Evolutionary conservation across 2,113 vertebrate species (phyloP).

Genomic region (Corvus cornix): DNA sequence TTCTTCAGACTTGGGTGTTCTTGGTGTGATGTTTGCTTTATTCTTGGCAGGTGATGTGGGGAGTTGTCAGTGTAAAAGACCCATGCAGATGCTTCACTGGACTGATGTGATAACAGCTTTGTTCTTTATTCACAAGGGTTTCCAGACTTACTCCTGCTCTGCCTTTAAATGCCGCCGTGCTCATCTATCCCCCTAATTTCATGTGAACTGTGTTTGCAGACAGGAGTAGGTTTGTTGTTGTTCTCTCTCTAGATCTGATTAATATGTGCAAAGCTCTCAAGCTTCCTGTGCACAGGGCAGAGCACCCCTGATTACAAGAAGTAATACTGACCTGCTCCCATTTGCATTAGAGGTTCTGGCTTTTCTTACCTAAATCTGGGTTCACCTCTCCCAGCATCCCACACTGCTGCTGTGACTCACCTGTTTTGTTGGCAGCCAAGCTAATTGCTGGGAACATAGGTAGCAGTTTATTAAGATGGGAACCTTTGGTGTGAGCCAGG

Average conservation of each 20-base stretch:
- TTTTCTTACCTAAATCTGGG: not conserved
- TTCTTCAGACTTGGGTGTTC: not conserved
- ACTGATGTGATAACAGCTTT: not conserved
- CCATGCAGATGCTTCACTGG: not conserved
- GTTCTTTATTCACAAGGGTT: not conserved
- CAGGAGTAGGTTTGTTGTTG: not conserved
- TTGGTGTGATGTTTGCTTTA: not conserved
- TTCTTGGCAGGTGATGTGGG: not conserved
- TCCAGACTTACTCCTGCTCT: not conserved
- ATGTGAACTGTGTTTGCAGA: not conserved
- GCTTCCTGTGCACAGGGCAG: not conserved
- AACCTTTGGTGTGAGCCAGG: not conserved
- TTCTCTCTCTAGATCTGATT: not conserved
- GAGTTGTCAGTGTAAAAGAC: not conserved
- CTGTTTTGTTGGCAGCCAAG: not conserved
- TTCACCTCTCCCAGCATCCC: not conserved
- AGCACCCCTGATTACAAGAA: not conserved
- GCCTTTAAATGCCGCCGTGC: not conserved
- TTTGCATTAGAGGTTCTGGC: not conserved
- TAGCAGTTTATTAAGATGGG: not conserved
- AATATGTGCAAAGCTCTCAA: not conserved
- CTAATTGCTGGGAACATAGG: not conserved
- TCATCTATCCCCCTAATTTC: not conserved
- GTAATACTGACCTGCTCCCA: not conserved
- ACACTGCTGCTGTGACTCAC: not conserved